Evolutionary conservation across 2,113 vertebrate species (phyloP).

Genomic region (Natator depressus): DNA sequence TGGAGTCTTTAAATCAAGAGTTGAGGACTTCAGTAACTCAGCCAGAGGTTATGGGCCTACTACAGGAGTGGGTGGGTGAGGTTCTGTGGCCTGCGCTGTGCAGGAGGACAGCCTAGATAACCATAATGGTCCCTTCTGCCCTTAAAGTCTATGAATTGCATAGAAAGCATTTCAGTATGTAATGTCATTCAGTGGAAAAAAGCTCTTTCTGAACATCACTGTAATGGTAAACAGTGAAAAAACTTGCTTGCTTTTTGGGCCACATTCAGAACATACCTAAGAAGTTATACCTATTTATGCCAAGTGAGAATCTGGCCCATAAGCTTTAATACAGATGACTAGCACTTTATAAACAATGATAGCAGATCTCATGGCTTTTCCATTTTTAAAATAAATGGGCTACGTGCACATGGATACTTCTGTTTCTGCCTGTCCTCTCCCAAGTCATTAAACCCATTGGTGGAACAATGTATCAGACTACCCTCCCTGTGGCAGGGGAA

Average conservation of each 20-base stretch:
- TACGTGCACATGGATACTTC: background rate
- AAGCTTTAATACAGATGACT: background rate
- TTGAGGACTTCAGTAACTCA: no score
- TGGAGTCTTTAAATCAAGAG: no score
- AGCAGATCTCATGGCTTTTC: slow-evolving; percentile 1
- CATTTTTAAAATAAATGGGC: no score
- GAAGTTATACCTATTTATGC: background rate
- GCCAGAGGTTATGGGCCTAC: no score
- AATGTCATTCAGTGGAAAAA: background rate
- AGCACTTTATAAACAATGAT: slow-evolving; percentile 12
- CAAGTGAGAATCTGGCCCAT: background rate
- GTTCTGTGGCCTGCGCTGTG: no score
- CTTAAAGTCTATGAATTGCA: background rate
- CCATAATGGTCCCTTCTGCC: no score
- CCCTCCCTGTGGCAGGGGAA: background rate
- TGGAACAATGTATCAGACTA: slow-evolving; percentile 28
- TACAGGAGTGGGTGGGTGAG: no score
- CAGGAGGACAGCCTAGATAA: no score
- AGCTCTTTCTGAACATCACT: background rate
- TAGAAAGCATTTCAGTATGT: background rate
- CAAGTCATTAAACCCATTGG: background rate
- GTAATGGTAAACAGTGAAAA: background rate
- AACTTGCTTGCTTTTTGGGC: background rate
- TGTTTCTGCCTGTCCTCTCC: background rate
- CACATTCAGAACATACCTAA: background rate